A percentile compares a stretch with the other conserved stretches of the same genome.
Evolutionary conservation across 2,888 invertebrate species (phyloP).

Genomic region (Calameuta idolon): DNA sequence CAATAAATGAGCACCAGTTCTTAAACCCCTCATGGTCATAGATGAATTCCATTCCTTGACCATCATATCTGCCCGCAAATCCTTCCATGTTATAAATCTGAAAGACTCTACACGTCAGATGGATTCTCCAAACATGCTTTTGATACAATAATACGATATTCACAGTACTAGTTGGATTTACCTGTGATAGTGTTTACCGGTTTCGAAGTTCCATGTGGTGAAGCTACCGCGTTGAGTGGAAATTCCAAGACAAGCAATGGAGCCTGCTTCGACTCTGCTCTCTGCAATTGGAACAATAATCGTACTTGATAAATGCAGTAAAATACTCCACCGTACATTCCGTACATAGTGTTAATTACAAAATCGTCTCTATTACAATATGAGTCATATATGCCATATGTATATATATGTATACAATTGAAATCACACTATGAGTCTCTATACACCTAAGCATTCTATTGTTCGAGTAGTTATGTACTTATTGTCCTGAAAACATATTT

Average conservation of each 20-base stretch:
- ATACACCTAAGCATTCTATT: not conserved
- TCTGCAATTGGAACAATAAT: constrained; percentile 68
- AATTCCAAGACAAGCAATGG: constrained; percentile 85
- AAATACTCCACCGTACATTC: not conserved
- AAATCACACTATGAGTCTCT: not conserved
- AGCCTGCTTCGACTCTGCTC: constrained; percentile 74
- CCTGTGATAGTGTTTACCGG: constrained; percentile 83
- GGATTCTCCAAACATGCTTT: not conserved
- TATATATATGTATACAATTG: not conserved
- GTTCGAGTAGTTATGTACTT: not conserved
- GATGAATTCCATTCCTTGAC: constrained; percentile 85
- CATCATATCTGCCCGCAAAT: constrained; percentile 79
- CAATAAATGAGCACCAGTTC: constrained; percentile 75
- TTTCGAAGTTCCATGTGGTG: constrained; percentile 83
- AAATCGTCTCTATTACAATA: not conserved
- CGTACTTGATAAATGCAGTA: not conserved
- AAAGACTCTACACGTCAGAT: not conserved
- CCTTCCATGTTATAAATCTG: constrained; percentile 90
- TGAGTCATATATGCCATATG: not conserved
- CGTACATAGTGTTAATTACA: not conserved
- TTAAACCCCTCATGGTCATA: constrained; percentile 76
- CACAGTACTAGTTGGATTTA: constrained; percentile 24
- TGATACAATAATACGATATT: not conserved
- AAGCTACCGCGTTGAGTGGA: constrained; percentile 87
- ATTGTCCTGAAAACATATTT: constrained; percentile 5